phyloP scores from a whole-genome alignment of 2,888 invertebrate species.

The Eupithecia insigniata region DNA sequence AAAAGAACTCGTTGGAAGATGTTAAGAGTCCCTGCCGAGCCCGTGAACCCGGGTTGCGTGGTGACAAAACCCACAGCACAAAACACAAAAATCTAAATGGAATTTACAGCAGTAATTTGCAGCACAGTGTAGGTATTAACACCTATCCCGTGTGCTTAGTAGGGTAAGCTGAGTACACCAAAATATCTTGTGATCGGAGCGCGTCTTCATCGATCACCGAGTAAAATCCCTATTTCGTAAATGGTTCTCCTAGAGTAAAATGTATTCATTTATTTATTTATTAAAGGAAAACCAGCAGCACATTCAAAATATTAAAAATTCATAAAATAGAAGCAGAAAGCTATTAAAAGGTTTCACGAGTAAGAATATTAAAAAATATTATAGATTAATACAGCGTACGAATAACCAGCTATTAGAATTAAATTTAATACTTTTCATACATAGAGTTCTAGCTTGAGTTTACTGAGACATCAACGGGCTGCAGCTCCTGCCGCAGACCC shows the following conservation, averaged over 20 bases:
- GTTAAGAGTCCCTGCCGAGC: conserved; percentile 55
- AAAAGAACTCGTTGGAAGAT: conserved; percentile 73
- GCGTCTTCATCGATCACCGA: not conserved
- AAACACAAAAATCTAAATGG: not conserved
- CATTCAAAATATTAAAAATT: too few relatives aligned
- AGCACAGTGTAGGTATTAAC: too few relatives aligned
- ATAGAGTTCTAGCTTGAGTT: not conserved
- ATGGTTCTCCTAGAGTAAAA: too few relatives aligned
- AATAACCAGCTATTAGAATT: not conserved
- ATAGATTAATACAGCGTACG: too few relatives aligned
- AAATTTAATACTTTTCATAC: too few relatives aligned
- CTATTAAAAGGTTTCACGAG: too few relatives aligned
- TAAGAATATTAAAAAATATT: too few relatives aligned
- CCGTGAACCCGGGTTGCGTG: conserved; percentile 37
- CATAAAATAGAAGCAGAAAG: too few relatives aligned
- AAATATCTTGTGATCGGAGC: not conserved
- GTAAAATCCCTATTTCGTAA: not conserved
- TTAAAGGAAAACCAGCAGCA: too few relatives aligned
- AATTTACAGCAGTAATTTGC: not conserved
- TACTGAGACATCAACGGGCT: not conserved
- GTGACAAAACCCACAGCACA: conserved; percentile 12
- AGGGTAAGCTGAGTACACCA: not conserved
- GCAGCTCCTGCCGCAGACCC: not conserved
- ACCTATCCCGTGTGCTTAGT: not conserved
- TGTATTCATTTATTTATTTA: too few relatives aligned